These are phyloP conservation scores for Poecile montanus DNA, from an alignment of 2,797 vertebrate species.

Conservation along the genomic window DNA sequence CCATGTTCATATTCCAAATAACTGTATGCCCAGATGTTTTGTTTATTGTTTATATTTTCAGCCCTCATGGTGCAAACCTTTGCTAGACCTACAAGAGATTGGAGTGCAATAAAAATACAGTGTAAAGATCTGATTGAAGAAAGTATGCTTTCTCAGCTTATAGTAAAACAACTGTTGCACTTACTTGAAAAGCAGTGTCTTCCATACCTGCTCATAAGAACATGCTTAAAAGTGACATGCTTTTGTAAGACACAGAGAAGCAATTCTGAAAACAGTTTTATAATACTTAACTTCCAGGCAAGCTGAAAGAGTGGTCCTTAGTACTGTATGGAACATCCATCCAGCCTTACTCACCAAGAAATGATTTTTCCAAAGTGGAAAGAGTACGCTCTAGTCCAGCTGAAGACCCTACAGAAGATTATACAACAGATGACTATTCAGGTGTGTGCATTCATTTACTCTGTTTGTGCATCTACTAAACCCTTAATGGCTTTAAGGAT, in stretches of 20 bases:
- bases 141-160: neutral
- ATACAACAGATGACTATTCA: conserved; percentile 78
- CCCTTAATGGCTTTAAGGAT: neutral
- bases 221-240: neutral
- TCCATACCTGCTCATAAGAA: neutral
- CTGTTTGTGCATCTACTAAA: neutral
- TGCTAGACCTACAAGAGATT: neutral
- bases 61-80: neutral
- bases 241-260: neutral
- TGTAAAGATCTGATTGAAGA: neutral
- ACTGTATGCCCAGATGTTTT: neutral
- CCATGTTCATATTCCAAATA: neutral
- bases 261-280: neutral
- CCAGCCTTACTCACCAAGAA: conserved; percentile 90
- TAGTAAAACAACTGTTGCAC: neutral
- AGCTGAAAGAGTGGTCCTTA: conserved; percentile 98
- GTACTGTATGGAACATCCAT: conserved; percentile 94
- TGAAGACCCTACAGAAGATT: conserved; percentile 81
- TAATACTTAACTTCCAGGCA: conserved; percentile 80
- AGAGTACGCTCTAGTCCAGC: conserved; percentile 84
- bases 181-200: neutral
- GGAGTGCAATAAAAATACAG: neutral
- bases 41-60: neutral
- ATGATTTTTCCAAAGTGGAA: conserved; percentile 82
- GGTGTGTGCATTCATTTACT: conserved; percentile 58